phyloP scores from a whole-genome alignment of 2,888 invertebrate species.

The Zootermopsis nevadensis region DNA sequence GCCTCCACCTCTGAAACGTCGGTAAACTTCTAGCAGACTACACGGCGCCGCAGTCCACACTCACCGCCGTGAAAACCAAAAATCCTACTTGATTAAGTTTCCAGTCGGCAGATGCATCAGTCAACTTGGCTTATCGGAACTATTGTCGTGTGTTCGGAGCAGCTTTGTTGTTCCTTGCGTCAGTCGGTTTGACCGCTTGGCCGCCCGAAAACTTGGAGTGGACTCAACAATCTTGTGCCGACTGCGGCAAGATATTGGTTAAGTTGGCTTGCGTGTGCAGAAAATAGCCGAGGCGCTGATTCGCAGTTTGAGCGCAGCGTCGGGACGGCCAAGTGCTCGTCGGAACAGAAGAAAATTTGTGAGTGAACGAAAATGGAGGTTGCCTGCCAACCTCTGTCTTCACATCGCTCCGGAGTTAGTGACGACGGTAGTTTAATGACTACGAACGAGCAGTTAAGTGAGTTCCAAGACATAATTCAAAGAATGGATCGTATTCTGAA shows the following conservation, averaged over 20 bases:
- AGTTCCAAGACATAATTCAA: constrained; percentile 62
- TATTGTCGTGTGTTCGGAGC: background rate
- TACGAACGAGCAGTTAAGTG: constrained; percentile 58
- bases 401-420: background rate
- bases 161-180: background rate
- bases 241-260: constrained; percentile 20
- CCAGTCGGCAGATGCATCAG: no score
- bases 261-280: constrained; percentile 37
- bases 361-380: constrained; percentile 12
- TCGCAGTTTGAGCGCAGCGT: background rate
- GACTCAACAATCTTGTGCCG: constrained; percentile 42
- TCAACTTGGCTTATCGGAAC: background rate
- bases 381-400: background rate
- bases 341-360: background rate
- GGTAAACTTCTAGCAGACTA: no score
- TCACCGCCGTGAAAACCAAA: no score
- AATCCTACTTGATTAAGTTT: no score
- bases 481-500: constrained; percentile 61
- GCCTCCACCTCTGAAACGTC: no score
- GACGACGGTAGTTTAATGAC: background rate
- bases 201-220: constrained; percentile 43
- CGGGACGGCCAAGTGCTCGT: background rate
- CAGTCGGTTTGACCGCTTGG: background rate
- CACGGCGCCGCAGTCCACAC: no score
- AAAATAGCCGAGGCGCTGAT: constrained; percentile 39